Conservation (phyloP, 2,888 invertebrate species). For the Campoplex nolae region DNA sequence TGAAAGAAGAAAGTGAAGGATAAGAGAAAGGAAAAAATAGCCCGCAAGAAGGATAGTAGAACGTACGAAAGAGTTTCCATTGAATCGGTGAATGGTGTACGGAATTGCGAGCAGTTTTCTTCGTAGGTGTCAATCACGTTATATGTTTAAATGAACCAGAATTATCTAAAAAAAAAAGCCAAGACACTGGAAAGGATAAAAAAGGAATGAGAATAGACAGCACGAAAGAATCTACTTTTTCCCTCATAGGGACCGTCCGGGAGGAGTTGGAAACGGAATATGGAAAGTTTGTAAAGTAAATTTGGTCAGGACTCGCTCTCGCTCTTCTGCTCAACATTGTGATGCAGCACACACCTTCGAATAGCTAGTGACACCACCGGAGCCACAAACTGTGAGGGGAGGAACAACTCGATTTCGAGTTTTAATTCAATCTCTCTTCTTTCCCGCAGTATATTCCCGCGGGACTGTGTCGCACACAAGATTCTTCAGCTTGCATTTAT, state of each 20-base stretch:
- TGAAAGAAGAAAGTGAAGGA: slow-evolving; percentile 5
- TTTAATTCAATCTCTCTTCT: slow-evolving; percentile 79
- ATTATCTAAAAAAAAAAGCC: not conserved
- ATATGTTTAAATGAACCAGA: not conserved
- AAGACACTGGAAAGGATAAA: not conserved
- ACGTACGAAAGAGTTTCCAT: not conserved
- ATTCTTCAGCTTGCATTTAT: slow-evolving; percentile 39
- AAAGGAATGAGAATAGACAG: slow-evolving; percentile 8
- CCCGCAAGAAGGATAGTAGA: slow-evolving; percentile 1
- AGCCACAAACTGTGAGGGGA: slow-evolving; percentile 47
- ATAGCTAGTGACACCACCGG: slow-evolving; percentile 37
- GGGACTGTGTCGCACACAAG: slow-evolving; percentile 44
- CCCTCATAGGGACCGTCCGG: slow-evolving; percentile 21
- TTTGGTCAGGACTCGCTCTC: slow-evolving; percentile 72
- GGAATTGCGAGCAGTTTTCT: slow-evolving; percentile 22
- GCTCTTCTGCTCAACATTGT: slow-evolving; percentile 21
- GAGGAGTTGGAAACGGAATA: slow-evolving; percentile 68
- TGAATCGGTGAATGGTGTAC: slow-evolving; percentile 10
- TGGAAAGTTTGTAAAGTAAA: slow-evolving; percentile 81
- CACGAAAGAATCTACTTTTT: slow-evolving; percentile 34
- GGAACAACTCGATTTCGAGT: slow-evolving; percentile 80
- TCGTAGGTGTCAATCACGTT: slow-evolving; percentile 10
- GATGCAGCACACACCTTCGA: slow-evolving; percentile 27
- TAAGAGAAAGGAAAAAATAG: slow-evolving; percentile 19
- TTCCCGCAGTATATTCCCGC: slow-evolving; percentile 34